Base-by-base conservation (phyloP, 2,113 vertebrate genomes). In the Xyrauchen texanus region DNA sequence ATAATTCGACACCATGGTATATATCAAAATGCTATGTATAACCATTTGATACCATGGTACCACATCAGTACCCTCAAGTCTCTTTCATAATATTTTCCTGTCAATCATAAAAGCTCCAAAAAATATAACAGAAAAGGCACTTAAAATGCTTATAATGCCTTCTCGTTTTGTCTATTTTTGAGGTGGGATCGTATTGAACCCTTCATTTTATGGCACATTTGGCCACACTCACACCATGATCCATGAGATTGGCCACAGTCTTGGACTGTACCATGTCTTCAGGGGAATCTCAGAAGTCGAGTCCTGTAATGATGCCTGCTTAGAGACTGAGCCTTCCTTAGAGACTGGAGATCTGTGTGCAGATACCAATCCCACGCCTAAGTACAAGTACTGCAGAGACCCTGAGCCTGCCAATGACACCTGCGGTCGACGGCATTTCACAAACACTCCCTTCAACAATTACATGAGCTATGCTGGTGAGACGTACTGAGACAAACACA, bases 381-480 rank as follows among this genome's bases (percentile, higher is more conserved):
- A 98, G 85, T 94, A 95, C 91, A 99, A 99, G 87, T 92, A 93
- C 55, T 99, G 98, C 4, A 92, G 94, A 0, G 98, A 99, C 83
- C 97, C 98, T 0, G 94, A 93, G 5, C 95, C 95, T 16, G 95
- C 93, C 79, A 99, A 98, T 0, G 96, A 99, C 85, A 98, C 96
- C 0, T 99, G 98, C 0, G 98, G 97, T 5, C 94, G 94, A 84
- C 92, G 90, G 13, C 92, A 91, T 71, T 99, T 99, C 89, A 92
- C 93, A 5, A 91, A 98, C 85, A 99, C 98, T 0, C 98, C 98
- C 0, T 99, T 93, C 90, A 97, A 94, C 88, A 99, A 99, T 90
- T 99, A 97, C 92, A 99, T 99, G 97, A 98, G 97, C 87, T 99
- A 99, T 0, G 93, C 98, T 93, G 98, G 98, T 99, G 55, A 81